Evolutionary conservation across 2,797 vertebrate genomes (phyloP).

Genomic region (Sitta carolinensis): DNA sequence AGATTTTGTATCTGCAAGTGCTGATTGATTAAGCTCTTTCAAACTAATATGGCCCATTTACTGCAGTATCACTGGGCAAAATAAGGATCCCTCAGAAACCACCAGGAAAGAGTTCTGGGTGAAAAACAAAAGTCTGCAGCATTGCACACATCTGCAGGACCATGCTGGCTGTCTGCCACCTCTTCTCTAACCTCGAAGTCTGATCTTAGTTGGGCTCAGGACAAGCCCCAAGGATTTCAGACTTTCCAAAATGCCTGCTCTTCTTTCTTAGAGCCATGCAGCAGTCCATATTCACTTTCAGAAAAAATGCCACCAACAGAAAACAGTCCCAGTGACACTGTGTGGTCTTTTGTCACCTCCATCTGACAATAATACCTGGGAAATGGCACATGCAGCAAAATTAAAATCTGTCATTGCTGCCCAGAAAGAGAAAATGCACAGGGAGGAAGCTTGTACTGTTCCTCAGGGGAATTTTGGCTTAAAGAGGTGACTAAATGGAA

Average conservation of each 20-base stretch:
- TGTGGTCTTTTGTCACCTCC: neutral
- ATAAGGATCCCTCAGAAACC: neutral
- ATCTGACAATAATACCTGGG: neutral
- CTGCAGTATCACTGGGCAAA: neutral
- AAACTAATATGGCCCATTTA: neutral
- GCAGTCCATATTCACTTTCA: neutral
- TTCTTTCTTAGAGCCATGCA: neutral
- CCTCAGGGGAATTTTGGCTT: neutral
- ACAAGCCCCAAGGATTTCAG: neutral
- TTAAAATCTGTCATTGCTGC: neutral
- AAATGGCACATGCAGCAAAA: fast-evolving
- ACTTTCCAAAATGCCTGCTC: neutral
- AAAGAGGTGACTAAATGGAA: neutral
- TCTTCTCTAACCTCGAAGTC: neutral
- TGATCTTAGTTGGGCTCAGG: neutral
- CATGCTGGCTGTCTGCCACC: neutral
- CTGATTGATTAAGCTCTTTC: constrained; percentile 20
- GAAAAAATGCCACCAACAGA: neutral
- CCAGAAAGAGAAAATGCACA: neutral
- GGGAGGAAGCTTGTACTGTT: neutral
- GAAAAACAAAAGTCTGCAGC: neutral
- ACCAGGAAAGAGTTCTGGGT: neutral
- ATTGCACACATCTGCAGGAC: neutral
- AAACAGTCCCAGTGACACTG: neutral
- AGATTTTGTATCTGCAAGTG: neutral